Conservation (phyloP, 2,888 invertebrate genomes). For the Coecobrya sp. region DNA sequence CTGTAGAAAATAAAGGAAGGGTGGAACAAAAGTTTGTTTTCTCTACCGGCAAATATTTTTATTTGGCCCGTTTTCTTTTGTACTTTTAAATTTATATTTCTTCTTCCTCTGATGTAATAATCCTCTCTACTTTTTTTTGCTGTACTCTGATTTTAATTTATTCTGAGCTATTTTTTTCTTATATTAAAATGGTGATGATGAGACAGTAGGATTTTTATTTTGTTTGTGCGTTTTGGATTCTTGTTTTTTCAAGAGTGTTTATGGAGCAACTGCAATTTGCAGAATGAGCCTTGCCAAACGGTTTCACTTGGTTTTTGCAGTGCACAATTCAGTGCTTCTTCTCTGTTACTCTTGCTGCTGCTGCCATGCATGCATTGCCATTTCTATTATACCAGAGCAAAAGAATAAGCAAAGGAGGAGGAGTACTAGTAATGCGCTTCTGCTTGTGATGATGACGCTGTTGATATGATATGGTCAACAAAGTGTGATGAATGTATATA, state of each 20-base stretch:
- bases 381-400: neutral
- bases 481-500: neutral
- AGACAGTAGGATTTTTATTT: neutral
- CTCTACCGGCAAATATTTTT: neutral
- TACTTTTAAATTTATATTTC: constrained; percentile 31
- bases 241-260: constrained; percentile 56
- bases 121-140: constrained; percentile 7
- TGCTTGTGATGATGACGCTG: neutral
- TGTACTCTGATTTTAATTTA: constrained; percentile 16
- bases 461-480: constrained; percentile 20
- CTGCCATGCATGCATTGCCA: neutral
- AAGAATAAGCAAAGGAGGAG: neutral
- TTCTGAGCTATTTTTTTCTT: neutral
- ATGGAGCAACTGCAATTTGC: constrained; percentile 72
- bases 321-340: constrained; percentile 44
- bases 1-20: neutral
- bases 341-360: neutral
- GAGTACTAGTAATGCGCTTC: neutral
- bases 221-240: neutral
- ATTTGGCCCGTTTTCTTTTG: constrained; percentile 41
- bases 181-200: constrained; percentile 2
- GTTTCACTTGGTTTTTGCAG: constrained; percentile 72
- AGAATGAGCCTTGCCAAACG: constrained; percentile 76
- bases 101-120: neutral
- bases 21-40: constrained; percentile 8